phyloP scores from a whole-genome alignment of 2,113 vertebrate genomes.

The Sardina pilchardus region DNA sequence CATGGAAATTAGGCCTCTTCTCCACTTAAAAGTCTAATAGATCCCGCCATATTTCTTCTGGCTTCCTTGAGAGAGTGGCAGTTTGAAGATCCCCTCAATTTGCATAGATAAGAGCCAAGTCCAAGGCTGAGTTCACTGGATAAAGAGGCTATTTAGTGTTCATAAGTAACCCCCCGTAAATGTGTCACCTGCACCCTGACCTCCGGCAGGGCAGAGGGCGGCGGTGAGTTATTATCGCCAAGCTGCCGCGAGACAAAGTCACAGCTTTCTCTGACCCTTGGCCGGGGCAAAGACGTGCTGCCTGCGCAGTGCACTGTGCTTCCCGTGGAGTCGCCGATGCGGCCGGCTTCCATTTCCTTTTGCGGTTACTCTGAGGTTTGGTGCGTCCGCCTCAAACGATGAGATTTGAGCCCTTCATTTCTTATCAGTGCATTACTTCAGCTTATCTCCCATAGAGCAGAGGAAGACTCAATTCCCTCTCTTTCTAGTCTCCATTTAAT shows the following conservation, averaged over 20 bases:
- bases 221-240: neutral
- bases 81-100: slow-evolving; percentile 5
- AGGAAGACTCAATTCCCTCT: neutral
- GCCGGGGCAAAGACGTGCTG: neutral
- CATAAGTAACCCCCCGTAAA: slow-evolving; percentile 7
- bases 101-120: neutral
- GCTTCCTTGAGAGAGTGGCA: neutral
- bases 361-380: neutral
- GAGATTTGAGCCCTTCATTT: slow-evolving; percentile 10
- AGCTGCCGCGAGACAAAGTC: neutral
- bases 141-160: slow-evolving; percentile 15
- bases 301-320: neutral
- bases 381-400: neutral
- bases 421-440: neutral
- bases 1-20: neutral
- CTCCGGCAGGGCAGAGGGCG: neutral
- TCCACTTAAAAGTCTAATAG: neutral
- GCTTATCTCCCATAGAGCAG: slow-evolving; percentile 14
- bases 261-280: neutral
- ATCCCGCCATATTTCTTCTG: neutral
- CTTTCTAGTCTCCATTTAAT: slow-evolving; percentile 4
- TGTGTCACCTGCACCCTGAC: slow-evolving; percentile 10
- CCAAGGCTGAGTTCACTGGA: slow-evolving; percentile 7
- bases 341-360: neutral
- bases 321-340: neutral